These are phyloP conservation scores for Laupala kohalensis DNA, from an alignment of 1,140 invertebrate genomes.

Conservation along the genomic window DNA sequence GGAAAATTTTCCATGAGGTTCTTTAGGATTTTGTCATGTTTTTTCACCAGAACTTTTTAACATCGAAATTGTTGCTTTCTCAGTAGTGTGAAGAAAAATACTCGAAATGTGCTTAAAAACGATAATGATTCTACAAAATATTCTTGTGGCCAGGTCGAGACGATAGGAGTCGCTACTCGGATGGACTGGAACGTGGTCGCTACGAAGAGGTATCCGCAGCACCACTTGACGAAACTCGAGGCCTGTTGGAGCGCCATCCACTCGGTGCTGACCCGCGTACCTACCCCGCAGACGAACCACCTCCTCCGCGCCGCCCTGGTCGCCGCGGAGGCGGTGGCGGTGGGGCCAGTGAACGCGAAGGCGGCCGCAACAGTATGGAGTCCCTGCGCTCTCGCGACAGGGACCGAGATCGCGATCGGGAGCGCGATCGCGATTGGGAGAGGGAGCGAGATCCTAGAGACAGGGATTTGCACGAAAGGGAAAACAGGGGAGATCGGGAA, in stretches of 20 bases:
- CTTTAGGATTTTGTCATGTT: too few relatives aligned
- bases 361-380: constrained; percentile 10
- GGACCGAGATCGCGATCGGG: constrained; percentile 9
- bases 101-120: too few relatives aligned
- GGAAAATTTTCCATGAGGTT: too few relatives aligned
- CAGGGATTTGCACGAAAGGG: neutral
- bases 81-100: too few relatives aligned
- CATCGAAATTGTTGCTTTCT: too few relatives aligned
- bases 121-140: neutral
- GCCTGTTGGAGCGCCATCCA: constrained; percentile 2
- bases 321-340: too few relatives aligned
- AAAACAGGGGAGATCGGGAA: neutral
- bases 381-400: constrained; percentile 7
- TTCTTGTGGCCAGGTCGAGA: constrained; percentile 9
- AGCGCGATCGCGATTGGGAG: constrained; percentile 11
- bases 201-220: constrained; percentile 11
- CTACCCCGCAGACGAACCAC: constrained; percentile 10
- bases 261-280: constrained; percentile 11
- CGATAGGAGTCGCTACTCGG: constrained; percentile 9
- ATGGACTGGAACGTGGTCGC: constrained; percentile 8
- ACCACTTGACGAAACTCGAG: constrained; percentile 6
- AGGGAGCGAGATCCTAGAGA: constrained; percentile 1
- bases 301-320: neutral
- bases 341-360: neutral
- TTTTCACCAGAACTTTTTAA: too few relatives aligned